A percentile compares a stretch with the other conserved stretches of the same genome.
Conservation (phyloP, 2,888 invertebrate genomes). For the Cosmorhoe ocellata region DNA sequence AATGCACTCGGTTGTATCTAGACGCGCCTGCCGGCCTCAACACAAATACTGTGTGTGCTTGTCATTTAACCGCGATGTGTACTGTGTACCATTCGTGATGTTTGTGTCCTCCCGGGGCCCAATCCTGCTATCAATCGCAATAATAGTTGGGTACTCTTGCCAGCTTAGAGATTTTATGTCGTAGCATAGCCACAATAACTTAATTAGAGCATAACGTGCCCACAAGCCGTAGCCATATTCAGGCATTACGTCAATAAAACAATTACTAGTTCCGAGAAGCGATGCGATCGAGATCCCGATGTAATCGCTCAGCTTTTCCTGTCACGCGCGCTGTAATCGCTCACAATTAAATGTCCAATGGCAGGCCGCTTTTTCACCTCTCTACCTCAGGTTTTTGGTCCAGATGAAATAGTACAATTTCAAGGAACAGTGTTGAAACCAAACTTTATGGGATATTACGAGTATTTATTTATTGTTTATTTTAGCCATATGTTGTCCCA, state of each 20-base stretch:
- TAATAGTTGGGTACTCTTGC: too few species aligned
- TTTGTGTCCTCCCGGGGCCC: too few species aligned
- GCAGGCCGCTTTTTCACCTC: constrained; percentile 31
- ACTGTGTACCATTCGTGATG: too few species aligned
- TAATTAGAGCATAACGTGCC: constrained; percentile 13
- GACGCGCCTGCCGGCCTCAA: constrained; percentile 21
- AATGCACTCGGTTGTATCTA: constrained; percentile 11
- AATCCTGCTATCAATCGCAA: too few species aligned
- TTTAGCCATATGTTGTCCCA: too few species aligned
- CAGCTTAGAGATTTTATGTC: too few species aligned
- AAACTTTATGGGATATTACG: not conserved
- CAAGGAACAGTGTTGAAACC: not conserved
- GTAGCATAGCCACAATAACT: constrained; percentile 19
- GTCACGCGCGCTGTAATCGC: constrained; percentile 60
- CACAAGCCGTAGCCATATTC: constrained; percentile 25
- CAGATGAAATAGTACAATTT: constrained; percentile 7
- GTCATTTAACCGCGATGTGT: not conserved
- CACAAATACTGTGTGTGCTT: constrained; percentile 19
- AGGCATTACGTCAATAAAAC: constrained; percentile 42
- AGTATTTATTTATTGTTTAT: too few species aligned
- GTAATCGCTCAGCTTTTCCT: constrained; percentile 64
- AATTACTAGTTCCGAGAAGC: constrained; percentile 62
- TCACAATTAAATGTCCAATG: constrained; percentile 47
- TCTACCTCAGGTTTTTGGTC: constrained; percentile 11
- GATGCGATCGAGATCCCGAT: constrained; percentile 57